Evolutionary conservation across 2,888 invertebrate genomes (phyloP), one percentile per base, ranked within the genome.

Genomic region (Octodonta nipae): DNA sequence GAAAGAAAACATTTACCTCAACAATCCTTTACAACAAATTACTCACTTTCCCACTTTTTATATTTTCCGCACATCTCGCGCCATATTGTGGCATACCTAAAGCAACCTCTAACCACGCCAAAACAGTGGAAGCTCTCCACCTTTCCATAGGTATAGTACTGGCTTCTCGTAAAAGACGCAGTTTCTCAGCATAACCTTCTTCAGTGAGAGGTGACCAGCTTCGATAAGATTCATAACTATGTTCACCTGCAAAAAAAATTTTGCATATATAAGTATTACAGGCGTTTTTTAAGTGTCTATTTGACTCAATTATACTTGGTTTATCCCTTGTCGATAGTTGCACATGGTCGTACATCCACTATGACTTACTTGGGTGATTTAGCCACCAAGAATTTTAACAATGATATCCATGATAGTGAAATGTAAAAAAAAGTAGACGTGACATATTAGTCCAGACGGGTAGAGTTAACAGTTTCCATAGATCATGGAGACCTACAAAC

Each of bases 61-160:
- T 83, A 60, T 92, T 92, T 56, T 91, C 88, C 12, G 87, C 85
- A 51, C 91, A 88, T 27, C 83, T 71, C 13, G 81, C 75, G 2
- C 88, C 88, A 50, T 91, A 91, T 52, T 88, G 88, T 0, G 89
- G 87, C 91, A 93, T 91, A 32, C 88, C 89, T 4, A 93, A 71
- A 0, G 88, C 86, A 15, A 92, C 78, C 61, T 92, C 92, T 30
- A 93, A 66, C 92, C 92, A 93, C 2, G 92, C 89, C 24, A 91
- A 71, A 33, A 93, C 89, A 38, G 89, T 89, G 0, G 87, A 83
- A 8, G 92, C 88, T 36, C 87, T 73, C 92, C 92, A 93, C 52
- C 86, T 68, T 38, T 86, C 82, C 66, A 92, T 79, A 5, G 89
- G 88, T 36, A 87, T 69, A 31, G 76, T 79, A 22, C 75, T 83